Evolutionary conservation across 2,113 vertebrate genomes (phyloP), one percentile per base, ranked within the genome.

Genomic region (Emydura subglobosa): DNA sequence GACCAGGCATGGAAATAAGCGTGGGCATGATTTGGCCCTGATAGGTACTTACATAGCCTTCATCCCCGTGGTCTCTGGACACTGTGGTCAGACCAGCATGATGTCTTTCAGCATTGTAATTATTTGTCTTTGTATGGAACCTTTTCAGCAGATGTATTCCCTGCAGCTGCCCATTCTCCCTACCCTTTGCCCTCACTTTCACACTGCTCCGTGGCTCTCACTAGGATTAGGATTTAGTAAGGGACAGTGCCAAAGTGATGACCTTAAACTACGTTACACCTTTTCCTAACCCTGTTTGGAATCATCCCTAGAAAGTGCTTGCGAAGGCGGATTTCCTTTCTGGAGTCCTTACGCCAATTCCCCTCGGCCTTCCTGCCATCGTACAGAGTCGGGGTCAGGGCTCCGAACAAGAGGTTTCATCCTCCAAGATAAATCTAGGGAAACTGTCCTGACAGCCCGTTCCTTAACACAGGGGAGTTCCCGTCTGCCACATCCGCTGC

Each of bases 1-100:
- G 10, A 51, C 34, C 19, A 31, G 82, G 13, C 21, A 29, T 25
- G 42, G 44, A 7, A 2, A 7, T 6, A 25, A 22, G 57, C 4
- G 39, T 6, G 27, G 81, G 44, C 86, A 82, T 55, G 50, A 19
- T 49, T 55, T 49, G 31, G 4, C 1, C 0, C 61, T 44, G n/a
- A 22, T 21, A 2, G 50, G 13, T 0, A 4, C 57, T 47, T 59
- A 39, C 44, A 31, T 27, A 44, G 7, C 72, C 3, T 1, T 57
- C 19, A 34, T 10, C 72, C n/a, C 34, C 4, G 65, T n/a, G 65
- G 16, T 68, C 13, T 68, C 17, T 1, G 1, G 80, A 39, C 14
- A 4, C 34, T 27, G 59, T 6, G 21, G 12, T 14, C 39, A 24
- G 86, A 1, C 3, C 1, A 25, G 31, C 9, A 24, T 17, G 49